A percentile compares a stretch with the other conserved stretches of the same genome.
Evolutionary conservation across 2,888 invertebrate genomes (phyloP).

Genomic region (Hyposoter dolosus): DNA sequence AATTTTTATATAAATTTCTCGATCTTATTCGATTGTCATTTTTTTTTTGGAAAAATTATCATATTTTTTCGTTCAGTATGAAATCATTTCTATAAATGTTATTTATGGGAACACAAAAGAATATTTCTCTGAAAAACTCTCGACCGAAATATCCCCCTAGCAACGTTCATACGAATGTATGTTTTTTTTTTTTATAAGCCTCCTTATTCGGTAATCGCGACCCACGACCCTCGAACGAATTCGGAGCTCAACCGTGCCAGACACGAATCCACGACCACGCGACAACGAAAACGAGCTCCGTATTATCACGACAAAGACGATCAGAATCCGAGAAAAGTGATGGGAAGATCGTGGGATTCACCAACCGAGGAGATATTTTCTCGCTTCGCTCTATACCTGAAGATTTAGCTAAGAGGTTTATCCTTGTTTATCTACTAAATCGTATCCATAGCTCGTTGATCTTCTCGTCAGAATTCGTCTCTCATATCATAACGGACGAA

Average conservation of each 20-base stretch:
- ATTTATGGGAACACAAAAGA: background rate
- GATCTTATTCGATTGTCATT: background rate
- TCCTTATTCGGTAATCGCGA: conserved; percentile 27
- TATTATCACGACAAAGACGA: conserved; percentile 50
- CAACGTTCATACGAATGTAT: background rate
- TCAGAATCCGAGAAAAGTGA: conserved; percentile 15
- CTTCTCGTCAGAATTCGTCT: background rate
- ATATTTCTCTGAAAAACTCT: background rate
- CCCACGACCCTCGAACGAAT: conserved; percentile 35
- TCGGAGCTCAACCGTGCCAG: conserved; percentile 53
- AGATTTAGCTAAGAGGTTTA: conserved; percentile 14
- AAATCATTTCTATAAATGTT: background rate
- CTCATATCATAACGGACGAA: background rate
- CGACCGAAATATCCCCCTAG: background rate
- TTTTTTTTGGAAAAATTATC: background rate
- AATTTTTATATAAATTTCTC: conserved; percentile 1
- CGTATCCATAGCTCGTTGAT: background rate
- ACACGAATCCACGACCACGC: conserved; percentile 51
- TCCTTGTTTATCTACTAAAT: conserved; percentile 18
- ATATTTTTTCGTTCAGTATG: background rate
- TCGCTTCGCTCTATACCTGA: conserved; percentile 7
- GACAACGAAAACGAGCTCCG: conserved; percentile 23
- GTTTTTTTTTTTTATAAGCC: background rate
- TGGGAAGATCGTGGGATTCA: conserved; percentile 32
- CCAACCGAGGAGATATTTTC: conserved; percentile 16